Percentiles rank a stretch among this genome's conserved stretches.
These are phyloP conservation scores for Nannoperca obscura DNA, from an alignment of 2,797 vertebrate species.

Conservation along the genomic window DNA sequence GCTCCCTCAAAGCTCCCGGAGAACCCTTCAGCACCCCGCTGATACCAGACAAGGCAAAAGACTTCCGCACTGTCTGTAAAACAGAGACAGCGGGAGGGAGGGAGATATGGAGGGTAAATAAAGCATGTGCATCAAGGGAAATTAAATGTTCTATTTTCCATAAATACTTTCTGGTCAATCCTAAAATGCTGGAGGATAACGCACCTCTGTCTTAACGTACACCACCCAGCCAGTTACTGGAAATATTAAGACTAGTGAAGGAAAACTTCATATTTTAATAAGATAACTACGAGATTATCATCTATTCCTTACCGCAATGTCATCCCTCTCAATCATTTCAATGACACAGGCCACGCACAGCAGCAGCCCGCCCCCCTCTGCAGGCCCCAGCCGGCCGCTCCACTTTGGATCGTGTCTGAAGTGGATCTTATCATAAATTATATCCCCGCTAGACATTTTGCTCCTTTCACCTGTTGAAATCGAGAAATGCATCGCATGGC, in stretches of 20 bases:
- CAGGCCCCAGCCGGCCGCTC: conserved; percentile 65
- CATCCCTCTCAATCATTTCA: conserved; percentile 85
- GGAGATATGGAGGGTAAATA: not conserved
- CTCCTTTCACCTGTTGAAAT: conserved; percentile 9
- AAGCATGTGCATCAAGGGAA: conserved; percentile 3
- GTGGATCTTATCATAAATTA: conserved; percentile 78
- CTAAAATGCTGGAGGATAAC: not conserved
- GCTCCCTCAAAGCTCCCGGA: conserved; percentile 79
- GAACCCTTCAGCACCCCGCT: conserved; percentile 80
- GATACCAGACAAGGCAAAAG: conserved; percentile 75
- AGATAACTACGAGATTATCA: not conserved
- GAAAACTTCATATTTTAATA: not conserved
- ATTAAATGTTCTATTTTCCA: conserved; percentile 21
- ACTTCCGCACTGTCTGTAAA: conserved; percentile 82
- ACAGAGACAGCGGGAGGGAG: conserved; percentile 13
- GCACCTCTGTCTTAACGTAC: not conserved
- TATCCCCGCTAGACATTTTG: conserved; percentile 70
- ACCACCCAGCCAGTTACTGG: not conserved
- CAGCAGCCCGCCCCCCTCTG: conserved; percentile 54
- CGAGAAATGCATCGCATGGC: fast-evolving
- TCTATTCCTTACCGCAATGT: conserved; percentile 81
- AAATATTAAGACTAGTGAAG: not conserved
- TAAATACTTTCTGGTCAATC: conserved; percentile 11
- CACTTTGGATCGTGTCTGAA: conserved; percentile 85
- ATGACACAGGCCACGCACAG: conserved; percentile 90